Evolutionary conservation across 2,888 invertebrate genomes (phyloP), one percentile per base, ranked within the genome.

Genomic region (Belgica antarctica): DNA sequence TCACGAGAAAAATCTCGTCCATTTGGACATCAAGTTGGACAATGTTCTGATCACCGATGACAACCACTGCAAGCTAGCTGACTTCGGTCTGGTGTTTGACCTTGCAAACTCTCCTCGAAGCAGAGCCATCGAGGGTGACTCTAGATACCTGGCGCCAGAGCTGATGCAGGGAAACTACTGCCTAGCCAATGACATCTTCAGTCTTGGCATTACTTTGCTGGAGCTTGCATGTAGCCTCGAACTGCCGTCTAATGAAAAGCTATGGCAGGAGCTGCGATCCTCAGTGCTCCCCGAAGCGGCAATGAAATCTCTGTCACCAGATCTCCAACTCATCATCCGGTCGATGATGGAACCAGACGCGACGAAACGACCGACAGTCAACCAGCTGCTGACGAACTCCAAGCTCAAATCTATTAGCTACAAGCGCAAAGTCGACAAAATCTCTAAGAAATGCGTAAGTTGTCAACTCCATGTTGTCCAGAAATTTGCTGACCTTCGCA

Each of bases 21-120:
- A 90, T 76, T 81, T 90, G 78, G 90, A 90, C 78, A 87, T 91
- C 36, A 90, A 91, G 77, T 85, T 89, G 57, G 89, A 88, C 66
- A 90, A 91, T 77, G 88, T 91, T 63, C 84, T 90, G 75, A 83
- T 90, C 71, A 83, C 85, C 4, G 81, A 82, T 71, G 77, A 77
- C n/a, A 24, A 19, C 25, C 70, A 73, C 2, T 90, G 86, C 76
- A 90, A 91, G 77, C 79, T 91, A 1, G 86, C 86, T 41, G 90
- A 91, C 78, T 90, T 91, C 78, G 90, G 90, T 10, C 80, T 90
- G 12, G 84, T 89, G 12, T 81, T 87, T 24, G 87, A 89, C 77
- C 75, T 88, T 28, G 82, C 83, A 70, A 68, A 57, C 17, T 34
- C 68, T 4, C 24, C 47, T 57, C 28, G 34, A 1, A 81, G 82